Conservation (phyloP, 2,797 vertebrate species). For the Syngnathus acus region DNA sequence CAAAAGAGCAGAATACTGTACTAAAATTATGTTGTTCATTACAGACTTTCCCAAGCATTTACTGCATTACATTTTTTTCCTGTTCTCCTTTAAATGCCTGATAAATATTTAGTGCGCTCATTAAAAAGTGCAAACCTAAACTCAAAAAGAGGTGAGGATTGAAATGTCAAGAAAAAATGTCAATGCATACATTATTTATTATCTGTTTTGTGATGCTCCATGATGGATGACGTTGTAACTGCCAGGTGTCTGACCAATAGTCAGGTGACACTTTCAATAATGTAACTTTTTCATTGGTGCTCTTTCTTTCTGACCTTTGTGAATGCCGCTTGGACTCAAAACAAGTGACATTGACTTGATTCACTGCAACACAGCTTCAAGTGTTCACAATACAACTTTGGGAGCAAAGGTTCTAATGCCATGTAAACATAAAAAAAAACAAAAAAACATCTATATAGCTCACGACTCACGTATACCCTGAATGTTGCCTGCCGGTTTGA, state of each 20-base stretch:
- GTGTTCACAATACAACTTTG: neutral
- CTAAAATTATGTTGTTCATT: neutral
- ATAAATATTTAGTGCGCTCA: neutral
- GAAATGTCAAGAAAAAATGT: neutral
- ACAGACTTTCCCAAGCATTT: neutral
- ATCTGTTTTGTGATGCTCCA: neutral
- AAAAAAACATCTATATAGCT: no score
- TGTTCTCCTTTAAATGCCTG: neutral
- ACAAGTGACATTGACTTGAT: neutral
- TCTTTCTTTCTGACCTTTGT: neutral
- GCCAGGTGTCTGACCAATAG: neutral
- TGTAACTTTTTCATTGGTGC: neutral
- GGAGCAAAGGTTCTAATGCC: neutral
- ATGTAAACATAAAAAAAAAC: no score
- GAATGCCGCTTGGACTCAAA: neutral
- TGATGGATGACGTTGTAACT: neutral
- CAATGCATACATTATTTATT: neutral
- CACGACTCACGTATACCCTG: slow-evolving; percentile 19
- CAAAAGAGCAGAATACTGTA: neutral
- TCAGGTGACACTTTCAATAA: neutral
- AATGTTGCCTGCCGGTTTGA: slow-evolving; percentile 38
- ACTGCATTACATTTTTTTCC: neutral
- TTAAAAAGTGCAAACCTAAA: neutral
- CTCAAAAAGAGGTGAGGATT: neutral
- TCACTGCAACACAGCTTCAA: neutral